Conservation (phyloP, 2,797 vertebrate species). For the Labroides dimidiatus region DNA sequence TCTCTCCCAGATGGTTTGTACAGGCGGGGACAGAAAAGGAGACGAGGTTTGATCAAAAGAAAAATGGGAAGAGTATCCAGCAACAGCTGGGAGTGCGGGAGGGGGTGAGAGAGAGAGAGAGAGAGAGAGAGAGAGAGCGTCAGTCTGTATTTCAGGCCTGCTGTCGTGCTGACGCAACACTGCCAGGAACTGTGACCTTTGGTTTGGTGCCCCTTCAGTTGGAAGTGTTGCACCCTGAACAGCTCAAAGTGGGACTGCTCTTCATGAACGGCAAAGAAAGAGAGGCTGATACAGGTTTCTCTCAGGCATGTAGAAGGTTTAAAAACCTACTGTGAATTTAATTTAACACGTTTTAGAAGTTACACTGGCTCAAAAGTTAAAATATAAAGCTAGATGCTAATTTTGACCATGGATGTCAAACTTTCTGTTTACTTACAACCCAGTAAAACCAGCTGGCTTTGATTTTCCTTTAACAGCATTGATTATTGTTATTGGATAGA, state of each 20-base stretch:
- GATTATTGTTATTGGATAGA: too few species aligned
- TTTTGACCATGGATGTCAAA: too few species aligned
- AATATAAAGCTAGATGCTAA: too few species aligned
- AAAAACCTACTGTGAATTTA: too few species aligned
- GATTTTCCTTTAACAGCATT: neutral
- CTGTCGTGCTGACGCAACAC: constrained; percentile 78
- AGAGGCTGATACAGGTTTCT: too few species aligned
- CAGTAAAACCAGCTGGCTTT: too few species aligned
- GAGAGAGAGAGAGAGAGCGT: constrained; percentile 17
- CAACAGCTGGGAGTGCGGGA: constrained; percentile 70
- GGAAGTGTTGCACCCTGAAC: constrained; percentile 42
- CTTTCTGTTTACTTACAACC: too few species aligned
- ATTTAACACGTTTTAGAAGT: too few species aligned
- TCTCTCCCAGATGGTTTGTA: constrained; percentile 45
- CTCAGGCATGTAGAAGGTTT: too few species aligned
- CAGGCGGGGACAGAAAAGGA: constrained; percentile 62
- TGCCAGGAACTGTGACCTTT: constrained; percentile 80
- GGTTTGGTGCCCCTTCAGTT: constrained; percentile 49
- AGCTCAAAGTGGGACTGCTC: neutral
- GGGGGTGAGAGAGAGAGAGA: constrained; percentile 20
- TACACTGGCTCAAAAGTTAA: too few species aligned
- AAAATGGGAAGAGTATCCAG: constrained; percentile 67
- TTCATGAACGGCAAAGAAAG: neutral
- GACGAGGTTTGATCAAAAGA: constrained; percentile 71
- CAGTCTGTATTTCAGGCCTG: constrained; percentile 74